Evolutionary conservation across 2,888 invertebrate genomes (phyloP).

Genomic region (Lumbricus terrestris): DNA sequence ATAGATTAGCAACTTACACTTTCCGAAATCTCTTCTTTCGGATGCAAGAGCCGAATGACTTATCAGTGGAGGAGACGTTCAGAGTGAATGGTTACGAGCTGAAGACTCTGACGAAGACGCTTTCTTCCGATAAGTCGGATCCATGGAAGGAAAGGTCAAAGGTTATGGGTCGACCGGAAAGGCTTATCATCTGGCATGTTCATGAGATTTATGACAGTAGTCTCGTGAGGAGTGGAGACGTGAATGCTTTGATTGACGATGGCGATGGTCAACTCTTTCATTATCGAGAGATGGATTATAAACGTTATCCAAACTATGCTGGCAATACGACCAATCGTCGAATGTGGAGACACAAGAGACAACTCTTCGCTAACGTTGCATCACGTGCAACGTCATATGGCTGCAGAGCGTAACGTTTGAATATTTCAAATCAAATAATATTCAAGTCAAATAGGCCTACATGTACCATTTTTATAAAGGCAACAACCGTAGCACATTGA

Average conservation of each 20-base stretch:
- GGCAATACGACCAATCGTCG: background rate
- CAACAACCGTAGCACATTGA: no score
- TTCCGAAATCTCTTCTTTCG: background rate
- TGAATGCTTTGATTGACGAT: background rate
- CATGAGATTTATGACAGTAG: background rate
- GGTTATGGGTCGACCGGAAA: conserved; percentile 7
- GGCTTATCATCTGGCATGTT: background rate
- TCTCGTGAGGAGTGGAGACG: background rate
- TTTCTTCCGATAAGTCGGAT: background rate
- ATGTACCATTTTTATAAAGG: no score
- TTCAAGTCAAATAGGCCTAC: no score
- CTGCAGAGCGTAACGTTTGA: background rate
- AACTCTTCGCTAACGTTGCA: background rate
- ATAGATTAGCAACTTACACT: background rate
- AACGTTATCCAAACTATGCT: background rate
- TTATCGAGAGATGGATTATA: background rate
- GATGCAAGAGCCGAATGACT: background rate
- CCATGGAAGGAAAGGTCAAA: background rate
- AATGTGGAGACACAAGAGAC: background rate
- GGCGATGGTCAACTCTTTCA: background rate
- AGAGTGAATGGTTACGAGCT: background rate
- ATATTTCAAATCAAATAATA: no score
- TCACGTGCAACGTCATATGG: background rate
- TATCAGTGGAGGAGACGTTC: background rate
- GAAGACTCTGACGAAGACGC: background rate